phyloP scores from a whole-genome alignment of 1,140 invertebrate species.

The Drosophila sp. region DNA sequence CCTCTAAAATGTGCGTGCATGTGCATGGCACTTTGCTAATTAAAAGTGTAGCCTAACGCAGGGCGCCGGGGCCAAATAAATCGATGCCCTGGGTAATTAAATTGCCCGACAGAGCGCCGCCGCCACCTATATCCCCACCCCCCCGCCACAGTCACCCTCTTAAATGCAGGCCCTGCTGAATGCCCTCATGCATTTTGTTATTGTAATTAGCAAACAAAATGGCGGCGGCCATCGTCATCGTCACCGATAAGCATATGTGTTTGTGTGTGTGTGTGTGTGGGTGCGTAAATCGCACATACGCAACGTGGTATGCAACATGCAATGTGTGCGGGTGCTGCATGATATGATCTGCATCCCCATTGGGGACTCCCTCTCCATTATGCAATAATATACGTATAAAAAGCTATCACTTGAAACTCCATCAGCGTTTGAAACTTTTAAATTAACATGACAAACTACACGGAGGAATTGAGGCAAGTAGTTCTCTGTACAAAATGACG shows the following conservation, averaged over 20 bases:
- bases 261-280: no score
- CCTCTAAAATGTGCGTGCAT: slow-evolving; percentile 56
- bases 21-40: slow-evolving; percentile 81
- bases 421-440: neutral
- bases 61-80: slow-evolving; percentile 68
- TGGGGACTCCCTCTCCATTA: no score
- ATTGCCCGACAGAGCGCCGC: slow-evolving; percentile 63
- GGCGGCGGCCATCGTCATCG: slow-evolving; percentile 49
- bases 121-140: no score
- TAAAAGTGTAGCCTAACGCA: slow-evolving; percentile 73
- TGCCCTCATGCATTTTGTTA: slow-evolving; percentile 62
- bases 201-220: slow-evolving; percentile 78
- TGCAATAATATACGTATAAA: neutral
- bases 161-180: slow-evolving; percentile 9
- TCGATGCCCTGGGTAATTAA: slow-evolving; percentile 78
- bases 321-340: slow-evolving; percentile 3
- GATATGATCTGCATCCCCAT: neutral
- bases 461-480: neutral
- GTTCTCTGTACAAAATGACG: neutral
- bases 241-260: slow-evolving; percentile 12
- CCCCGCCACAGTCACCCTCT: neutral
- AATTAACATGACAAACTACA: slow-evolving; percentile 10
- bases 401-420: neutral
- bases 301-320: slow-evolving; percentile 28
- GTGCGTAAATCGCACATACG: slow-evolving; percentile 70